A percentile compares a stretch with the other conserved stretches of the same genome.
Evolutionary conservation across 1,140 invertebrate genomes (phyloP).

Genomic region (Frieseomelitta varia): DNA sequence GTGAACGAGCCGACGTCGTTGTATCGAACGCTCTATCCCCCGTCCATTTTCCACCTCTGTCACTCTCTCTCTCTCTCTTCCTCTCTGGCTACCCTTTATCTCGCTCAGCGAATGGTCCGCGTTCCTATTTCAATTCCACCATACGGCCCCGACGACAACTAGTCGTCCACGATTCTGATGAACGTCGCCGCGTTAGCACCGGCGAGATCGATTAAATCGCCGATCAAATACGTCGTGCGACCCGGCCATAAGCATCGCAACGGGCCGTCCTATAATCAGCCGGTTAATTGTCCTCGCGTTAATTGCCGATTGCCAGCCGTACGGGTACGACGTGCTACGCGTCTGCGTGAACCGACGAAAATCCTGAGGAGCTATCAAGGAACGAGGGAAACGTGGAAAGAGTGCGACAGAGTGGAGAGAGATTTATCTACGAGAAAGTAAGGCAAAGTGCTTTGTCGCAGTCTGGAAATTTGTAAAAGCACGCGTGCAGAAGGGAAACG

Average conservation of each 20-base stretch:
- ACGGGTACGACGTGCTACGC: too few relatives aligned
- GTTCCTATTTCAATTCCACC: slow-evolving; percentile 58
- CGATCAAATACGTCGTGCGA: slow-evolving; percentile 27
- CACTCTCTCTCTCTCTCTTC: background rate
- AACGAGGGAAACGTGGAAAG: too few relatives aligned
- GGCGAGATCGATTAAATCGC: slow-evolving; percentile 53
- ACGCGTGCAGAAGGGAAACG: background rate
- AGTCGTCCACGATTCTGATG: slow-evolving; percentile 53
- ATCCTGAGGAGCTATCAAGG: too few relatives aligned
- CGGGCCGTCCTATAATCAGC: background rate
- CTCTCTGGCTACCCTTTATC: background rate
- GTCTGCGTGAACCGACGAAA: background rate
- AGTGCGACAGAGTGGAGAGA: too few relatives aligned
- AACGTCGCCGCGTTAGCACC: slow-evolving; percentile 36
- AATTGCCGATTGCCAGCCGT: background rate
- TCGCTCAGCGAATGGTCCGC: background rate
- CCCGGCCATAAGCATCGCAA: background rate
- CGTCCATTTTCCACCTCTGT: slow-evolving; percentile 15
- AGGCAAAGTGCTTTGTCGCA: slow-evolving; percentile 31
- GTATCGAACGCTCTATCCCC: slow-evolving; percentile 61
- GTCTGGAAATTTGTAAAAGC: slow-evolving; percentile 57
- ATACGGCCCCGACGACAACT: slow-evolving; percentile 45
- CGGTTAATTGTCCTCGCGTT: slow-evolving; percentile 23
- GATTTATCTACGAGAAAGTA: slow-evolving; percentile 33
- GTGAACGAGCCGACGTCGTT: slow-evolving; percentile 66